phyloP scores from a whole-genome alignment of 2,888 invertebrate species.

The Synergus itoensis region DNA sequence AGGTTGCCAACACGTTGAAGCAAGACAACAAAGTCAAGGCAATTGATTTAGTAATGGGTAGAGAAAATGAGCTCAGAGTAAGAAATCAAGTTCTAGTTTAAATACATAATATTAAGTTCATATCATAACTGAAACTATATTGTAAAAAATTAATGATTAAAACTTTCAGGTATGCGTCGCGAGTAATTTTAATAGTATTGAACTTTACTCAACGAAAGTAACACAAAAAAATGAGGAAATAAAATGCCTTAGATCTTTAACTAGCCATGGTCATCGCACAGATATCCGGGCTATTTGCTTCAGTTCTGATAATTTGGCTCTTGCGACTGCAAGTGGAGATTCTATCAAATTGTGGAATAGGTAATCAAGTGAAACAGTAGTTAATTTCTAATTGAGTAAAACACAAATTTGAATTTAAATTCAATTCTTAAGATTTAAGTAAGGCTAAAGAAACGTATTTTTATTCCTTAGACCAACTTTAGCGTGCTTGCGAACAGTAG shows the following conservation, averaged over 20 bases:
- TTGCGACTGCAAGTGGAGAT: slow-evolving; percentile 92
- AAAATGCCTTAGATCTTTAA: slow-evolving; percentile 83
- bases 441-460: slow-evolving; percentile 4
- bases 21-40: slow-evolving; percentile 84
- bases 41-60: slow-evolving; percentile 85
- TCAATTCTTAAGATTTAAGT: slow-evolving; percentile 19
- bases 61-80: slow-evolving; percentile 84
- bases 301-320: slow-evolving; percentile 93
- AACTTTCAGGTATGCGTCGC: slow-evolving; percentile 80
- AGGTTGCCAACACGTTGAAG: slow-evolving; percentile 6
- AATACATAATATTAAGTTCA: not conserved
- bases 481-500: slow-evolving; percentile 82
- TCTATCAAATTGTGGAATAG: slow-evolving; percentile 97
- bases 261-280: slow-evolving; percentile 91
- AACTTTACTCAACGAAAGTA: slow-evolving; percentile 82
- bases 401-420: not conserved
- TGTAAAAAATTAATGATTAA: slow-evolving; percentile 27
- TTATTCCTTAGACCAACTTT: slow-evolving; percentile 79
- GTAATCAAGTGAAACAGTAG: slow-evolving; percentile 72
- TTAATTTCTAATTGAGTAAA: too few species aligned
- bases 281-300: slow-evolving; percentile 93
- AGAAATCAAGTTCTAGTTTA: slow-evolving; percentile 46
- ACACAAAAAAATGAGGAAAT: slow-evolving; percentile 81
- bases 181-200: slow-evolving; percentile 87
- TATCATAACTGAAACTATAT: slow-evolving; percentile 3